Evolutionary conservation across 2,888 invertebrate species (phyloP).

Genomic region (Sesia apiformis): DNA sequence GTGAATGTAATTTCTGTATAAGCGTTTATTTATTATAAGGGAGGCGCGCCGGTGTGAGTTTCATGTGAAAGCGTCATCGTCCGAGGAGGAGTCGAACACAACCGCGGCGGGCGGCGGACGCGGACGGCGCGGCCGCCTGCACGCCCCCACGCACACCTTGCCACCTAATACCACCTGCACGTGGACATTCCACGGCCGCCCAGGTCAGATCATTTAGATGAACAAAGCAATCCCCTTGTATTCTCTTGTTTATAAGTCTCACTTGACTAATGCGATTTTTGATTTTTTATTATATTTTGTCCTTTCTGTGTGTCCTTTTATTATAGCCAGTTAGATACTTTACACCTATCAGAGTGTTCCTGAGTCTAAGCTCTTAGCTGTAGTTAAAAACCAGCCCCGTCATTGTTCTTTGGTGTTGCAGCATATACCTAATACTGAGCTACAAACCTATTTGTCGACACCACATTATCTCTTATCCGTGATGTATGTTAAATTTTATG

Average conservation of each 20-base stretch:
- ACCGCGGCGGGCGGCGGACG: constrained; percentile 68
- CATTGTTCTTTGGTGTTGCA: too few species aligned
- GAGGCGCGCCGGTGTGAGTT: constrained; percentile 80
- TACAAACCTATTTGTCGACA: too few species aligned
- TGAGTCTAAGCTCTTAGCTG: too few species aligned
- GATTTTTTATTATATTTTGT: not conserved
- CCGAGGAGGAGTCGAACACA: constrained; percentile 67
- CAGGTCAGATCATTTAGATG: constrained; percentile 38
- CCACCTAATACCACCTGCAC: constrained; percentile 91
- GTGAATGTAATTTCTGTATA: not conserved
- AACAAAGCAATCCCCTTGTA: not conserved
- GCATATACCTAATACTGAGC: too few species aligned
- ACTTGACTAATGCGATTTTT: too few species aligned
- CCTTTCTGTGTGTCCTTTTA: not conserved
- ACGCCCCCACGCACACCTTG: constrained; percentile 87
- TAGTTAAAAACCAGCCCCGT: too few species aligned
- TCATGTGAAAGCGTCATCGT: constrained; percentile 83
- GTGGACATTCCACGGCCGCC: constrained; percentile 87
- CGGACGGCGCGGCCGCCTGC: constrained; percentile 81
- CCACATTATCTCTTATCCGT: too few species aligned
- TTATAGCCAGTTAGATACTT: not conserved
- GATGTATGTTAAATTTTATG: too few species aligned
- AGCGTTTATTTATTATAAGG: constrained; percentile 19
- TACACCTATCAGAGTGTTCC: too few species aligned
- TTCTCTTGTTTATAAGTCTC: too few species aligned